Evolutionary conservation across 2,797 vertebrate species (phyloP).

Genomic region (Paratrypauchen microcephalus): DNA sequence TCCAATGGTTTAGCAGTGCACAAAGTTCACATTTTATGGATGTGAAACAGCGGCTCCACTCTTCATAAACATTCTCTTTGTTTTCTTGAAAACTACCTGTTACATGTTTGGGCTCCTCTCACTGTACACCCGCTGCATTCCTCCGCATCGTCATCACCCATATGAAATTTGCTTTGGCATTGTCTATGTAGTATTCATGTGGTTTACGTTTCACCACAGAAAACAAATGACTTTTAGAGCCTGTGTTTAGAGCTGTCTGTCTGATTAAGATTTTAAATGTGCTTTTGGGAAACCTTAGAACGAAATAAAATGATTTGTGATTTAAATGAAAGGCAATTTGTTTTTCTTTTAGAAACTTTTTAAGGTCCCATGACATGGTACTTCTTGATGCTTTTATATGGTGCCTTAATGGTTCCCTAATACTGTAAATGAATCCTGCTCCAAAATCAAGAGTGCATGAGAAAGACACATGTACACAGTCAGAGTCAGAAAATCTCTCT

Average conservation of each 20-base stretch:
- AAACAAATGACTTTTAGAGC: conserved; percentile 55
- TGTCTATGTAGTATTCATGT: conserved; percentile 59
- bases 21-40: conserved; percentile 6
- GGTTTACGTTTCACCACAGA: conserved; percentile 53
- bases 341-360: background rate
- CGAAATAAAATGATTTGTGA: background rate
- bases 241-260: conserved; percentile 54
- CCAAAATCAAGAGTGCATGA: too few species aligned
- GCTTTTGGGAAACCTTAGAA: conserved; percentile 31
- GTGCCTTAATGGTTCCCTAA: too few species aligned
- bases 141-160: conserved; percentile 58
- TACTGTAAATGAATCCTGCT: too few species aligned
- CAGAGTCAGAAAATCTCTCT: too few species aligned
- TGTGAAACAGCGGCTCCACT: background rate
- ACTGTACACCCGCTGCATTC: conserved; percentile 4
- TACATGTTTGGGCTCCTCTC: conserved; percentile 27
- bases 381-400: too few species aligned
- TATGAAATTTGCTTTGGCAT: conserved; percentile 65
- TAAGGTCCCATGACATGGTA: too few species aligned
- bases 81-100: conserved; percentile 14
- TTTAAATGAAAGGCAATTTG: background rate
- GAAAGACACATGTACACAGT: too few species aligned
- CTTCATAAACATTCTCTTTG: conserved; percentile 2
- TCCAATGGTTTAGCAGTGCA: background rate
- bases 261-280: conserved; percentile 39